Conservation (phyloP, 2,113 vertebrate species). For the Carlito syrichta region DNA sequence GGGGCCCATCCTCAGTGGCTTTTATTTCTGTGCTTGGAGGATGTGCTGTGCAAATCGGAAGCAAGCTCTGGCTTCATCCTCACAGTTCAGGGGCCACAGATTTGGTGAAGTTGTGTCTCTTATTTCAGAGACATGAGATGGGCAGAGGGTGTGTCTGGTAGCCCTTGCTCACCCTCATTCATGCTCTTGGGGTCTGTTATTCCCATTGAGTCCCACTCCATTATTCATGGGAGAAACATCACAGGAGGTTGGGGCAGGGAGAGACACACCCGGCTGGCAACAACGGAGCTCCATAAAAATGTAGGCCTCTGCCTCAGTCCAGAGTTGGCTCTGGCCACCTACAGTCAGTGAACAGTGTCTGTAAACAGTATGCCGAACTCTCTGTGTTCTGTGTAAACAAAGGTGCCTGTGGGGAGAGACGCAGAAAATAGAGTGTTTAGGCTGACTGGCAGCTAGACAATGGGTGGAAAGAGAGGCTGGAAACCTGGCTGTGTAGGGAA, state of each 20-base stretch:
- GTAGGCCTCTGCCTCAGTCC: not conserved
- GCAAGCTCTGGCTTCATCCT: not conserved
- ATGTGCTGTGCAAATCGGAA: not conserved
- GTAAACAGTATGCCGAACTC: not conserved
- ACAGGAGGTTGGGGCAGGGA: rapidly evolving
- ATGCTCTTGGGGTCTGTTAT: not conserved
- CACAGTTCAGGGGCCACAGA: not conserved
- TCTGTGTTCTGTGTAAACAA: conserved; percentile 3
- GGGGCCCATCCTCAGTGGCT: rapidly evolving
- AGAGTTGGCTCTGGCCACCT: not conserved
- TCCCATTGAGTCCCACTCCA: rapidly evolving
- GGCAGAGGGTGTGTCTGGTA: rapidly evolving
- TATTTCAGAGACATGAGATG: not conserved
- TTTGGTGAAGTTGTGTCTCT: too few relatives aligned
- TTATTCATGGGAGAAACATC: not conserved
- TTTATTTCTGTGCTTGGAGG: not conserved
- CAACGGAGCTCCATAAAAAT: not conserved
- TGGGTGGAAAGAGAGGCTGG: not conserved
- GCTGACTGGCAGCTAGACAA: not conserved
- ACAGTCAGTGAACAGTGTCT: not conserved
- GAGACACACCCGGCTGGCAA: not conserved
- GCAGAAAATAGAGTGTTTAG: conserved; percentile 26
- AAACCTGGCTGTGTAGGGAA: not conserved
- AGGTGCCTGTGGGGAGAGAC: conserved; percentile 49
- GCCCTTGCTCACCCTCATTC: not conserved